These are phyloP conservation scores for Pachypanchax playfairii DNA, from an alignment of 2,113 vertebrate species.

Conservation along the genomic window DNA sequence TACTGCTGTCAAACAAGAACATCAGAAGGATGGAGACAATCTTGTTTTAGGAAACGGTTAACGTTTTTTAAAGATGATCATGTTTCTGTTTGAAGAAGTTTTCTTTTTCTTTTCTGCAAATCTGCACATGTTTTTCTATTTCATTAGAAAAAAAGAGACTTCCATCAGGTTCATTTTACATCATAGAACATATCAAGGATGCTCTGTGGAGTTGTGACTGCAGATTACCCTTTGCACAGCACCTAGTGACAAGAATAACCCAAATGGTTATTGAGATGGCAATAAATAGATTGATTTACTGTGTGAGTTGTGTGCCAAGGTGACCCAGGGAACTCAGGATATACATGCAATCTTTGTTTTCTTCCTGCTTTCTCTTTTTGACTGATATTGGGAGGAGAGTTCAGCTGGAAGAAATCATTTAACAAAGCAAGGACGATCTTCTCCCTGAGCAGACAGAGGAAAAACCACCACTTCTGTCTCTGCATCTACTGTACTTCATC, in stretches of 20 bases:
- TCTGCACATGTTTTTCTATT: neutral
- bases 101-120: too few species aligned
- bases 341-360: slow-evolving; percentile 47
- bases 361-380: slow-evolving; percentile 44
- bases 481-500: slow-evolving; percentile 18
- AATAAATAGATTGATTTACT: slow-evolving; percentile 65
- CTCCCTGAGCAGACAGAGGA: slow-evolving; percentile 56
- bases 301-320: slow-evolving; percentile 60
- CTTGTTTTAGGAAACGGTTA: neutral
- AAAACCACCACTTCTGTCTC: slow-evolving; percentile 44
- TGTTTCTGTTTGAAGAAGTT: too few species aligned
- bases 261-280: slow-evolving; percentile 58
- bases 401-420: slow-evolving; percentile 79
- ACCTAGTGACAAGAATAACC: slow-evolving; percentile 46
- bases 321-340: slow-evolving; percentile 63
- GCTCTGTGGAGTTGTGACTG: slow-evolving; percentile 12
- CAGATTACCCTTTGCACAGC: slow-evolving; percentile 7
- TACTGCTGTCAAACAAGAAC: neutral
- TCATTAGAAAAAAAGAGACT: slow-evolving; percentile 14
- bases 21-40: too few species aligned
- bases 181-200: slow-evolving; percentile 15
- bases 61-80: too few species aligned
- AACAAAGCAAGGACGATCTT: slow-evolving; percentile 72
- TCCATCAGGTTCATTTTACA: too few species aligned
- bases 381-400: slow-evolving; percentile 66